Base-by-base conservation (phyloP, 37 sponge, comb jelly and placozoan genomes). In the Agelas oroides region DNA sequence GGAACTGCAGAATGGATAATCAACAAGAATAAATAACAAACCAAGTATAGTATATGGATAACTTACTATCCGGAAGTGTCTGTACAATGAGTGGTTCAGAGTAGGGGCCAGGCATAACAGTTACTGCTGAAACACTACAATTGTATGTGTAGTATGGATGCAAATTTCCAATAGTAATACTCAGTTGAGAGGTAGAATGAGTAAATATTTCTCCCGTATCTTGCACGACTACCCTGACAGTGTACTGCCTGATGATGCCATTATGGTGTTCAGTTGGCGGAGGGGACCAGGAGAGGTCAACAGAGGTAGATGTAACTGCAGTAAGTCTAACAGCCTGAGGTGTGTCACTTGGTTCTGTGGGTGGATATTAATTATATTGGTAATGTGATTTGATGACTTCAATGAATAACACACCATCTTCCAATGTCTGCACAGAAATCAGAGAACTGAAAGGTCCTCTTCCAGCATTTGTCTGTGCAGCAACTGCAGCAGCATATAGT, bases 121-220 rank as follows among this genome's bases (percentile, higher is more conserved):
- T 87, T 38, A 58, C 31, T 8, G 88, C 88, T 28, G 41, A 24
- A 28, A 87, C 66, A 58, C 18, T 56, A 28, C 67, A 81, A n/a
- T 81, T 31, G 61, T 87, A 87, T 0, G 33, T 33, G 61, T 87
- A 72, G 55, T 69, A 87, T 21, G 88, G 88, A 66, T 87, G 79
- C 0, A 87, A 52, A 24, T 46, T 53, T 13, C 70, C 60, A 6
- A 80, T 46, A 16, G 76, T 65, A 28, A 3, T 53, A 17, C 12
- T 33, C 13, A 23, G 65, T 23, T 27, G 34, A 58, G 57, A 37
- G 33, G 64, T 40, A 19, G 24, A 53, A 5, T 59, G 60, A 8
- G 46, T 46, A 46, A 46, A 46, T 46, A 8, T 46, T 46, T 46
- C 46, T 46, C 46, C 46, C 46, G 82, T 81, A n/a, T 81, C 82